phyloP scores from a whole-genome alignment of 2,113 vertebrate genomes.

The Saiga tatarica region DNA sequence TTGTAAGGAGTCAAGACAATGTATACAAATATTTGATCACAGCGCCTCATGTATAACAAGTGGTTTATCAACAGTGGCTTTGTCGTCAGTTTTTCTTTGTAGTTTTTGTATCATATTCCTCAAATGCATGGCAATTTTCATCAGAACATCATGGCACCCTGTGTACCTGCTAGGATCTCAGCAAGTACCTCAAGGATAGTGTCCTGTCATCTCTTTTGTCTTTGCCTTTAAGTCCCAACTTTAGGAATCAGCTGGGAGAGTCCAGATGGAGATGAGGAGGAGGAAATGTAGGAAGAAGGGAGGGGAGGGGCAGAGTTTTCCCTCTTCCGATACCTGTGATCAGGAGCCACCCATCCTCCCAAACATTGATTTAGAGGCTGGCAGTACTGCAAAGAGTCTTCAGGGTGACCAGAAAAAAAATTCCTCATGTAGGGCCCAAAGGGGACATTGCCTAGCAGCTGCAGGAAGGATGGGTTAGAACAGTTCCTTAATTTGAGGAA shows the following conservation, averaged over 20 bases:
- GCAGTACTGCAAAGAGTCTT: background rate
- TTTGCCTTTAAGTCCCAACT: background rate
- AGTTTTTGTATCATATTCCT: background rate
- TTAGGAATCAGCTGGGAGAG: background rate
- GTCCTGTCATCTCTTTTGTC: background rate
- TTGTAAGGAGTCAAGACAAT: background rate
- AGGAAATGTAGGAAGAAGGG: background rate
- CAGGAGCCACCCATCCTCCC: background rate
- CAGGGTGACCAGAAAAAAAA: background rate
- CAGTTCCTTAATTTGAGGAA: background rate
- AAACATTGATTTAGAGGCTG: background rate
- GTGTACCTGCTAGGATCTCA: background rate
- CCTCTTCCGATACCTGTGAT: background rate
- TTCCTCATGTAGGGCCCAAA: background rate
- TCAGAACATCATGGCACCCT: background rate
- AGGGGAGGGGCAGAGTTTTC: background rate
- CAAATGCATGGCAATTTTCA: background rate
- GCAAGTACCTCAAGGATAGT: background rate
- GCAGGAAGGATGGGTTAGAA: background rate
- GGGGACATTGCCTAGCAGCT: too few species aligned
- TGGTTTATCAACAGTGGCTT: background rate
- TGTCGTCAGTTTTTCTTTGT: background rate
- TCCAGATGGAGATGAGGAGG: background rate
- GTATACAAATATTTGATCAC: background rate
- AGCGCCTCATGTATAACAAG: fast-evolving